Base-by-base conservation (phyloP, 2,797 vertebrate genomes). In the Urocyon cinereoargenteus region DNA sequence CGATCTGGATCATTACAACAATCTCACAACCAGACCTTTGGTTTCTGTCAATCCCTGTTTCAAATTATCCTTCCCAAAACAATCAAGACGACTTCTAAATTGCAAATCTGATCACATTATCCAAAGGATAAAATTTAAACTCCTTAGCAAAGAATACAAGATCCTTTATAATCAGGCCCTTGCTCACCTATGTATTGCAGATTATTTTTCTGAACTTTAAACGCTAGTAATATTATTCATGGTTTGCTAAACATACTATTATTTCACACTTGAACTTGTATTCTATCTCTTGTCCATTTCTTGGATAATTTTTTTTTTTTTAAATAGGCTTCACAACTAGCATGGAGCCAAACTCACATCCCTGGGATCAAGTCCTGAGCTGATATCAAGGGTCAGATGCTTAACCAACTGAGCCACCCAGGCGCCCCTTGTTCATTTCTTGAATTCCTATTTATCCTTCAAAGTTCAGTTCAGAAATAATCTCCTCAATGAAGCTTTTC, bases 391-490 rank as follows among this genome's bases (percentile, higher is more conserved):
- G 19, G n/a, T 68, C n/a, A 68, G n/a, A 34, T 1, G 0, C 18
- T 34, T 34, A 68, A 68, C 66, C 66, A 36, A 68, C 18, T 68
- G 66, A 34, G n/a, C 66, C n/a, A 34, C n/a, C n/a, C 66, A 34
- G 66, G n/a, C 11, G n/a, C n/a, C n/a, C n/a, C 55, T 40, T 86
- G 21, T 40, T 26, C 31, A 45, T 66, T 93, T 75, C n/a, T 31
- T 75, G 26, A 90, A 51, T 81, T 92, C 24, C 84, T 72, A 73
- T 10, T 94, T 66, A 92, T 28, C 57, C 24, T 85, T 95, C 64
- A n/a, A 87, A 87, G 81, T 72, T 84, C 73, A 81, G 34, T 14
- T 89, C 22, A 79, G 49, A 83, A 89, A 73, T 36, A 96, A 83
- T 84, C 55, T 72, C 34, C 26, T 84, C n/a, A 14, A 36, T 68